These are phyloP conservation scores for Siderastrea radians DNA, from an alignment of 92 coral and sea anemone species.

Conservation along the genomic window DNA sequence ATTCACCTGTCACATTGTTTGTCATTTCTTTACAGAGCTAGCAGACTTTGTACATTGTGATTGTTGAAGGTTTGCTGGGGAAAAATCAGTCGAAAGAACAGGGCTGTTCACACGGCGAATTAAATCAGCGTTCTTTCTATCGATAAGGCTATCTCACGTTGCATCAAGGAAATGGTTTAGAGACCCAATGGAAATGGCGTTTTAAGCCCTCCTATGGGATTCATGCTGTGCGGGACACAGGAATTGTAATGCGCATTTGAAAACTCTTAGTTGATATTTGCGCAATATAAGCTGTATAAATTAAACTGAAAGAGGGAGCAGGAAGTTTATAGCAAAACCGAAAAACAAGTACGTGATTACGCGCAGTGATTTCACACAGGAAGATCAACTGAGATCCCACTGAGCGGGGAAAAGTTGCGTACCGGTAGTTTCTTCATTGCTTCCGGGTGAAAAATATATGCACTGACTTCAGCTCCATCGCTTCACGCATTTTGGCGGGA, in stretches of 20 bases:
- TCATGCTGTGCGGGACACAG: neutral
- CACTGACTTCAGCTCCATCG: neutral
- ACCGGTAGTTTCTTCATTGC: neutral
- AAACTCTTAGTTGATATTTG: too few relatives aligned
- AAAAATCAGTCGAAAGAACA: neutral
- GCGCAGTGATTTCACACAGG: neutral
- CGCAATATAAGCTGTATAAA: too few relatives aligned
- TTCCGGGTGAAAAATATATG: neutral
- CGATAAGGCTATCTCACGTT: neutral
- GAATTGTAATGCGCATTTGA: neutral
- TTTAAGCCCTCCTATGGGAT: neutral
- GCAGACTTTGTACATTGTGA: neutral
- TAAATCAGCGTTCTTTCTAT: neutral
- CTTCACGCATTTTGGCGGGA: neutral
- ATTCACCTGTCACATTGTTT: constrained; percentile 11
- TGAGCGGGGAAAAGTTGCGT: neutral
- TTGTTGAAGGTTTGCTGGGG: neutral
- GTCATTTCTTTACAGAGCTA: constrained; percentile 10
- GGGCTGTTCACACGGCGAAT: neutral
- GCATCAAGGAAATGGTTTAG: neutral
- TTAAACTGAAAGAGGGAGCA: neutral
- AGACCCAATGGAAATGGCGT: neutral
- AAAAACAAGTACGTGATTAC: neutral
- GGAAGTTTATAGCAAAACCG: neutral
- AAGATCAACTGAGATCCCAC: neutral